Conservation (phyloP, 2,113 vertebrate species). For the Cottus gobio region DNA sequence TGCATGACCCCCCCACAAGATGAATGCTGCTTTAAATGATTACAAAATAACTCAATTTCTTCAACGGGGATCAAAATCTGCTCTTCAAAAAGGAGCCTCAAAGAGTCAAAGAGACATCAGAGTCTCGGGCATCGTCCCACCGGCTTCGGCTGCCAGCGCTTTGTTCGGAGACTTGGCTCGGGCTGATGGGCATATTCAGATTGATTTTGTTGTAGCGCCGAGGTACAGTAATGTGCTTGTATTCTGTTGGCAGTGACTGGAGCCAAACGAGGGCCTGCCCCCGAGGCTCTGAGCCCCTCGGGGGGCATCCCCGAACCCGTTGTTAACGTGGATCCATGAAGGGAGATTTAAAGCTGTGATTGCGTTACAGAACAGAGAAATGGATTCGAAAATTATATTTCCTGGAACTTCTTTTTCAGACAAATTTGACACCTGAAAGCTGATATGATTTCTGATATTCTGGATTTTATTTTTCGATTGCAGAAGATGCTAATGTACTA, state of each 20-base stretch:
- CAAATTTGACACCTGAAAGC: conserved; percentile 13
- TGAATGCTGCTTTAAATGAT: background rate
- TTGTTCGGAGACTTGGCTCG: conserved; percentile 51
- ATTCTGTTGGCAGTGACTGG: conserved; percentile 42
- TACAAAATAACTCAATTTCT: conserved; percentile 1
- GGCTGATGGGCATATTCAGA: conserved; percentile 54
- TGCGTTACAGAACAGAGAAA: conserved; percentile 16
- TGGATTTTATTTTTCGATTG: background rate
- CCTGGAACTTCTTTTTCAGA: background rate
- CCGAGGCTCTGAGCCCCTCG: conserved; percentile 36
- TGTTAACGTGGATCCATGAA: conserved; percentile 28
- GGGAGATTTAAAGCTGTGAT: conserved; percentile 5
- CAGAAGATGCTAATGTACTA: background rate
- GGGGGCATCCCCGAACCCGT: conserved; percentile 28
- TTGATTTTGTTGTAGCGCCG: conserved; percentile 63
- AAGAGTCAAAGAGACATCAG: too few relatives aligned
- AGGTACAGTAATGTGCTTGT: conserved; percentile 69
- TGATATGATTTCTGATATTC: background rate
- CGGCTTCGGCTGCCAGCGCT: conserved; percentile 47
- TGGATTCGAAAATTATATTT: background rate
- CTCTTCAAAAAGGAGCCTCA: background rate
- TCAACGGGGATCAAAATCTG: conserved; percentile 18
- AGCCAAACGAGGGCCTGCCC: conserved; percentile 61
- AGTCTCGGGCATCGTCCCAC: conserved; percentile 20
- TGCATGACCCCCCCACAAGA: background rate